These are phyloP conservation scores for Pogonocichla stellata DNA, from an alignment of 2,113 vertebrate species.

Conservation along the genomic window DNA sequence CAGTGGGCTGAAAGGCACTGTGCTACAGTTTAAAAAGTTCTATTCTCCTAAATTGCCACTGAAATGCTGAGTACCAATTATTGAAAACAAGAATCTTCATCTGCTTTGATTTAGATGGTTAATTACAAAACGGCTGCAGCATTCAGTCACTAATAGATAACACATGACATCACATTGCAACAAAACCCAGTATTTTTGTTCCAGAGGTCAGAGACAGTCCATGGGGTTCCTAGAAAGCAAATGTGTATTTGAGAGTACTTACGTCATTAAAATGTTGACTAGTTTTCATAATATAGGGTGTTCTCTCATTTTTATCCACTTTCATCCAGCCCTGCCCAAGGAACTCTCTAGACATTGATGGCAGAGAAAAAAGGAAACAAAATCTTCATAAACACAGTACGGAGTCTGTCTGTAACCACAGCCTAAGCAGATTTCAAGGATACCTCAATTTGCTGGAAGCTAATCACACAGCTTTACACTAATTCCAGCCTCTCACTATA, in stretches of 20 bases:
- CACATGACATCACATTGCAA: background rate
- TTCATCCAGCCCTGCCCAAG: constrained; percentile 99
- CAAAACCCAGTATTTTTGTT: background rate
- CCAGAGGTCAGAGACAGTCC: background rate
- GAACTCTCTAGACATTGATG: constrained; percentile 84
- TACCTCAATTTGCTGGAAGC: background rate
- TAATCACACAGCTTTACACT: background rate
- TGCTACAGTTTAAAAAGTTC: background rate
- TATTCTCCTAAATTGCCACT: background rate
- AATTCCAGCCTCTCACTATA: background rate
- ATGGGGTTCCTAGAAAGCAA: background rate
- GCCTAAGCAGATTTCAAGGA: background rate
- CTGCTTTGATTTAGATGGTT: background rate
- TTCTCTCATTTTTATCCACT: constrained; percentile 90
- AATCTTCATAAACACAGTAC: background rate
- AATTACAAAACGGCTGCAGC: background rate
- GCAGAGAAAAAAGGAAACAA: background rate
- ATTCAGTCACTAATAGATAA: background rate
- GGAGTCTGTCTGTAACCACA: background rate
- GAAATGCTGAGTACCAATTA: background rate
- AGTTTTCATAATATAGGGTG: constrained; percentile 96
- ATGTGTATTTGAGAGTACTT: constrained; percentile 43
- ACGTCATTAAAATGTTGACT: constrained; percentile 98
- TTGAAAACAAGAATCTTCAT: background rate
- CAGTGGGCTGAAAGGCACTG: background rate